Evolutionary conservation across 1,140 invertebrate genomes (phyloP).

Genomic region (Panagrolaimus sp.): DNA sequence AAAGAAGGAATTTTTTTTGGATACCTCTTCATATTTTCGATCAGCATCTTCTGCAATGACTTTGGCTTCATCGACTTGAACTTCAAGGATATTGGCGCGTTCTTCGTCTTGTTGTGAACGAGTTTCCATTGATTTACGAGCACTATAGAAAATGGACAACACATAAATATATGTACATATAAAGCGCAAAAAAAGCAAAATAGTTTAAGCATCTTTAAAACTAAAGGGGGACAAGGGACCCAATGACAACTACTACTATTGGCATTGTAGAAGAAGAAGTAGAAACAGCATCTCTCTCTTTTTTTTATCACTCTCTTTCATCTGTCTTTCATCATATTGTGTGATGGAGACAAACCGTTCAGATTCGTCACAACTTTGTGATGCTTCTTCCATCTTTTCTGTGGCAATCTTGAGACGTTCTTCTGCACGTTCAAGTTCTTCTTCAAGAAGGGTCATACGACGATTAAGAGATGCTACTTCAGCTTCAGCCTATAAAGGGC

Average conservation of each 20-base stretch:
- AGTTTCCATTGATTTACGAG: slow-evolving; percentile 96
- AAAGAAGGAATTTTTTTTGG: neutral
- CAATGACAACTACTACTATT: slow-evolving; percentile 1
- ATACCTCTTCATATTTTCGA: slow-evolving; percentile 98
- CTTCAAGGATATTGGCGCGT: slow-evolving; percentile 83
- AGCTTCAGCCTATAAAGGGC: slow-evolving; percentile 77
- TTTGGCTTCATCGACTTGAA: slow-evolving; percentile 88
- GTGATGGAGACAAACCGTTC: slow-evolving; percentile 77
- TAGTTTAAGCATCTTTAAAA: slow-evolving; percentile 13
- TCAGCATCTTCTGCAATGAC: slow-evolving; percentile 95
- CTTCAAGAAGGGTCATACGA: slow-evolving; percentile 94
- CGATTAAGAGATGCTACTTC: slow-evolving; percentile 95
- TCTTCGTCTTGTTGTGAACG: slow-evolving; percentile 97
- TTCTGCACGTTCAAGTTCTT: slow-evolving; percentile 95
- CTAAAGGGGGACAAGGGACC: slow-evolving; percentile 11
- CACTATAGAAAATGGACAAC: slow-evolving; percentile 66
- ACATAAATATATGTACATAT: slow-evolving; percentile 1
- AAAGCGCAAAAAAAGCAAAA: slow-evolving; percentile 16
- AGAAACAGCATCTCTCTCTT: slow-evolving; percentile 3
- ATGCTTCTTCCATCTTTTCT: slow-evolving; percentile 93
- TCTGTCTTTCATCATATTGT: neutral
- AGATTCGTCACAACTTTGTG: slow-evolving; percentile 92
- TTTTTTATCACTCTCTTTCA: no score
- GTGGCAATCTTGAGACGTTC: slow-evolving; percentile 91
- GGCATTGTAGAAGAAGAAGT: slow-evolving; percentile 8